These are phyloP conservation scores for Cybosia mesomella DNA, from an alignment of 2,888 invertebrate genomes.

Conservation along the genomic window DNA sequence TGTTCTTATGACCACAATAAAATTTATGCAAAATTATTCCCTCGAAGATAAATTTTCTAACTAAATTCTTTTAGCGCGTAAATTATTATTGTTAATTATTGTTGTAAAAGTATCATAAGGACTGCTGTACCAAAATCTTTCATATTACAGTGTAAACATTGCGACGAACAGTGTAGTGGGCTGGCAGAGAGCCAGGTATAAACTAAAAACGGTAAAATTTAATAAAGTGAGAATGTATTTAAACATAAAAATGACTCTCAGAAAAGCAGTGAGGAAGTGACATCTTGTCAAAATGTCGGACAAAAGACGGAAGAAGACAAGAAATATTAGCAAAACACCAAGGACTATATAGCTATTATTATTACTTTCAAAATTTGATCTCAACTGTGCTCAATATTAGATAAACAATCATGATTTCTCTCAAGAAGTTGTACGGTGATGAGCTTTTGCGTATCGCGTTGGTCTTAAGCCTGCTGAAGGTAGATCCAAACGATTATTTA, in stretches of 20 bases:
- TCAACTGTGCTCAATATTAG: conserved; percentile 53
- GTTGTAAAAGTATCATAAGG: conserved; percentile 31
- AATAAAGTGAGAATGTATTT: conserved; percentile 39
- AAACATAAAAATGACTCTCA: conserved; percentile 26
- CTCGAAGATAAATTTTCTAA: conserved; percentile 4
- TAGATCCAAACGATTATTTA: conserved; percentile 91
- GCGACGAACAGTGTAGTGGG: conserved; percentile 29
- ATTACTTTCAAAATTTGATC: conserved; percentile 38
- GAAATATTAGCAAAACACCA: conserved; percentile 35
- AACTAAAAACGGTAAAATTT: conserved; percentile 20
- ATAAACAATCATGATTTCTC: conserved; percentile 88
- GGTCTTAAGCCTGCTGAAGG: conserved; percentile 92
- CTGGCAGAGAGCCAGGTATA: conserved; percentile 38
- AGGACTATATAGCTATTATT: conserved; percentile 45
- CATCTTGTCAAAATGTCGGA: conserved; percentile 75
- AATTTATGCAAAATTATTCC: conserved; percentile 7
- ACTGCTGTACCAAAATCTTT: conserved; percentile 35
- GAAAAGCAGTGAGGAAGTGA: conserved; percentile 61
- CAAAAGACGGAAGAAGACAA: conserved; percentile 78
- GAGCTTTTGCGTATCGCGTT: conserved; percentile 94
- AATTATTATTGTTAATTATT: conserved; percentile 5
- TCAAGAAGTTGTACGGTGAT: conserved; percentile 94
- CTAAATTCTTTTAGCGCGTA: not conserved
- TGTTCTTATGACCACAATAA: not conserved
- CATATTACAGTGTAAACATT: conserved; percentile 36